Conservation (phyloP, 2,888 invertebrate genomes). For the Lasioglossum villosulum region DNA sequence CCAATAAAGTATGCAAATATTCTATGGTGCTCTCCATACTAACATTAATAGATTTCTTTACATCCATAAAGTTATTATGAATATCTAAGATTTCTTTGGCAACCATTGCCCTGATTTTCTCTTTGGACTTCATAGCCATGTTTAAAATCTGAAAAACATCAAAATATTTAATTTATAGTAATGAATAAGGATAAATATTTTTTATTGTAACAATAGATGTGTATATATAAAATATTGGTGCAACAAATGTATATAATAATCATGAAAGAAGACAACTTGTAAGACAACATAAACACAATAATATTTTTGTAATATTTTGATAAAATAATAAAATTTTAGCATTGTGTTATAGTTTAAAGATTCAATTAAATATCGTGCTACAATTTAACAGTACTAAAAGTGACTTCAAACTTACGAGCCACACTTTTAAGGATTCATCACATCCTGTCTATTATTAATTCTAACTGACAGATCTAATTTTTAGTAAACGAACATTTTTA, state of each 20-base stretch:
- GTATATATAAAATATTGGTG: not conserved
- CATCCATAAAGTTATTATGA: constrained; percentile 46
- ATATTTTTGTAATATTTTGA: not conserved
- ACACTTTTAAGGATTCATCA: not conserved
- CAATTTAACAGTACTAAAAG: not conserved
- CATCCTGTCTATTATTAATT: not conserved
- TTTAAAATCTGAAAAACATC: constrained; percentile 39
- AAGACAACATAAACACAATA: not conserved
- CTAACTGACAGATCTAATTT: not conserved
- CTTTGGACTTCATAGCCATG: constrained; percentile 68
- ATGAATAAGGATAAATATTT: not conserved
- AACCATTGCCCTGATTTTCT: constrained; percentile 66
- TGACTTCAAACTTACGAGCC: not conserved
- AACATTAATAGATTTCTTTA: constrained; percentile 55
- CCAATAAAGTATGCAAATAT: constrained; percentile 64
- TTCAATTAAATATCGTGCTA: too few relatives aligned
- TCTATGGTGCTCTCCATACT: constrained; percentile 54
- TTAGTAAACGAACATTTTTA: not conserved
- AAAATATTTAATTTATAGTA: not conserved
- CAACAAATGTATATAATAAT: not conserved
- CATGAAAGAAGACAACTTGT: not conserved
- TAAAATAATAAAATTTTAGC: not conserved
- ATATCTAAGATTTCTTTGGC: constrained; percentile 64
- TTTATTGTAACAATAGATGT: not conserved
- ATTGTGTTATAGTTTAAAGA: too few relatives aligned